Conservation (phyloP, 1,140 invertebrate genomes). For the Phymorhynchus buccinoides region DNA sequence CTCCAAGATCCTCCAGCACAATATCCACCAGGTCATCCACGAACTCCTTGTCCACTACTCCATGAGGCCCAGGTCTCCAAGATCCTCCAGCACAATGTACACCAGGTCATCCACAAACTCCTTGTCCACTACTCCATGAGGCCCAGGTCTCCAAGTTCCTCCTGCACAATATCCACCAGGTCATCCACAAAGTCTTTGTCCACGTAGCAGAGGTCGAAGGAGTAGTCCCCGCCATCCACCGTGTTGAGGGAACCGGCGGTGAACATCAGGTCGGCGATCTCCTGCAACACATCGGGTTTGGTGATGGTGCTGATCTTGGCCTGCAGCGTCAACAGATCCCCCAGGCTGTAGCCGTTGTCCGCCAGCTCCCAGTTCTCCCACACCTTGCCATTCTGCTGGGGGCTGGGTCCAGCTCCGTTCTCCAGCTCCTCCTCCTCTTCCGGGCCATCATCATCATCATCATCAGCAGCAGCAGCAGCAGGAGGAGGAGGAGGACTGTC, state of each 20-base stretch:
- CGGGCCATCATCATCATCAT: too few relatives aligned
- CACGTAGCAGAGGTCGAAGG: conserved; percentile 20
- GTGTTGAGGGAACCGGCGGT: not conserved
- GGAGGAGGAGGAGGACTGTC: not conserved
- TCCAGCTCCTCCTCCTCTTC: too few relatives aligned
- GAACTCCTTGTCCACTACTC: conserved; percentile 24
- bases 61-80: not conserved
- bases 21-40: conserved; percentile 25
- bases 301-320: not conserved
- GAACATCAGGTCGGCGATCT: conserved; percentile 25
- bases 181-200: conserved; percentile 28
- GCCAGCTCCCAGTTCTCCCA: not conserved
- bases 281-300: not conserved
- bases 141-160: conserved; percentile 2
- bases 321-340: conserved; percentile 2
- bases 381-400: conserved; percentile 24
- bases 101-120: not conserved
- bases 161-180: not conserved
- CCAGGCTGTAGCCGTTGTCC: conserved; percentile 18
- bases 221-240: not conserved
- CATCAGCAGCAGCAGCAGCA: not conserved
- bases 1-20: not conserved
- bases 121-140: not conserved
- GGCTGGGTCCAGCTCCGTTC: not conserved
- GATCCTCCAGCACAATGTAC: not conserved